phyloP scores from a whole-genome alignment of 2,113 vertebrate species.

The Centrocercus urophasianus region DNA sequence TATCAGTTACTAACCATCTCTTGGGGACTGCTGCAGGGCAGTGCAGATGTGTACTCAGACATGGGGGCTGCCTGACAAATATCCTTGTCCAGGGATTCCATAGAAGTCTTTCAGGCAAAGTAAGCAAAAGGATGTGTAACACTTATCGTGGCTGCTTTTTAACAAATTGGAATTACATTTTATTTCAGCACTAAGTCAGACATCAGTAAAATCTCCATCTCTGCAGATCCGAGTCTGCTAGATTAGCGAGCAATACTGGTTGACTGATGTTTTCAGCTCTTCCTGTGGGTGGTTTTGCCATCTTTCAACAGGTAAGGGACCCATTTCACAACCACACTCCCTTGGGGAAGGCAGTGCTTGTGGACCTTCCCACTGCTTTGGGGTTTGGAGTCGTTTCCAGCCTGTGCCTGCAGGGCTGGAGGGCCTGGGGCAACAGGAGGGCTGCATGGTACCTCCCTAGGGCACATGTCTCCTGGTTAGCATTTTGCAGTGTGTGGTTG shows the following conservation, averaged over 20 bases:
- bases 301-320: background rate
- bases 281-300: background rate
- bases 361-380: background rate
- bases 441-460: fast-evolving
- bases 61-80: background rate
- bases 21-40: background rate
- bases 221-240: background rate
- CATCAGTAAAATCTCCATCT: background rate
- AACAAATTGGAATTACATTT: background rate
- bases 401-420: fast-evolving
- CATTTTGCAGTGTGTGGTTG: background rate
- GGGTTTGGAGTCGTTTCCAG: background rate
- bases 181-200: background rate
- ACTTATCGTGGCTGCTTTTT: background rate
- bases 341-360: fast-evolving
- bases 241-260: background rate
- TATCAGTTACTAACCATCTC: background rate
- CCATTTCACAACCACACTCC: too few relatives aligned
- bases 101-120: background rate
- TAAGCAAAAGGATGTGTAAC: background rate
- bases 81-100: background rate
- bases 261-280: background rate
- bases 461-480: fast-evolving
- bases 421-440: fast-evolving
- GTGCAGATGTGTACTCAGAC: background rate